Percentiles rank a stretch among this genome's conserved stretches.
Evolutionary conservation across 2,888 invertebrate genomes (phyloP).

Genomic region (Phyto melanocephala): DNA sequence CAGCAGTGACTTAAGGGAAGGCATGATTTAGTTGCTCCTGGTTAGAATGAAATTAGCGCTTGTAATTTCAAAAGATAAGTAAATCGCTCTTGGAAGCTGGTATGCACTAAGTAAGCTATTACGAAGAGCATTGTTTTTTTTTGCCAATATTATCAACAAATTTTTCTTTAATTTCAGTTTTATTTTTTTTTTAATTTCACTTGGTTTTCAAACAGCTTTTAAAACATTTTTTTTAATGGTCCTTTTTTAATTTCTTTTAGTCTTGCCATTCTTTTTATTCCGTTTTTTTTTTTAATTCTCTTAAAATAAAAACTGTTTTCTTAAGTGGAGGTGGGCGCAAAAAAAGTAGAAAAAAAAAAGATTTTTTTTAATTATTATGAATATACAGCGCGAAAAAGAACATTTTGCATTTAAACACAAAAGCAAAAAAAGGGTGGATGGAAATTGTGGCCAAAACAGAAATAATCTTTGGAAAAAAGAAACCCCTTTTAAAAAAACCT

Average conservation of each 20-base stretch:
- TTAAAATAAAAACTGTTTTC: background rate
- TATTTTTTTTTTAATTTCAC: too few species aligned
- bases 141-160: too few species aligned
- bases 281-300: background rate
- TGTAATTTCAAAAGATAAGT: too few species aligned
- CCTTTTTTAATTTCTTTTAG: background rate
- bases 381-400: background rate
- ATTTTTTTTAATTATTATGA: conserved; percentile 50
- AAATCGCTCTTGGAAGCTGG: too few species aligned
- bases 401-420: background rate
- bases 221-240: background rate
- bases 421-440: background rate
- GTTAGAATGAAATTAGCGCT: too few species aligned
- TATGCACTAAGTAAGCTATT: too few species aligned
- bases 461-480: background rate
- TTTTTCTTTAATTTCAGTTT: too few species aligned
- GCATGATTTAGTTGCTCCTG: too few species aligned
- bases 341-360: conserved; percentile 9
- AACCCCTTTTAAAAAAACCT: conserved; percentile 5
- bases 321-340: background rate
- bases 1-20: too few species aligned
- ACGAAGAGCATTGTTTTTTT: too few species aligned
- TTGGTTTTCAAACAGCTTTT: background rate
- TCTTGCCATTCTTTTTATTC: background rate
- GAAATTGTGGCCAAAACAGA: background rate